Conservation (phyloP, 2,113 vertebrate genomes). For the Leucopsar rothschildi region DNA sequence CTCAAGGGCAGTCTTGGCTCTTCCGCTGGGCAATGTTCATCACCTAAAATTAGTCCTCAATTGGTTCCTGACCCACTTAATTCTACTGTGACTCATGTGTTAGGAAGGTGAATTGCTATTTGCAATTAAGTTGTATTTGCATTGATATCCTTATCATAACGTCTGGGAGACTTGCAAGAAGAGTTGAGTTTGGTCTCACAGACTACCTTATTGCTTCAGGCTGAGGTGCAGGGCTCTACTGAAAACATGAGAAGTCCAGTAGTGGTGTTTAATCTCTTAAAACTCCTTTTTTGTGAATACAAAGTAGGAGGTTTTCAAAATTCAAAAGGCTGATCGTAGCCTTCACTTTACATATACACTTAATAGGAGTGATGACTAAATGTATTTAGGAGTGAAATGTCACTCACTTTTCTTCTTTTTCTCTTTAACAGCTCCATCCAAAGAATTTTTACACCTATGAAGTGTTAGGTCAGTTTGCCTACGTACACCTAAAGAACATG, state of each 20-base stretch:
- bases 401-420: not conserved
- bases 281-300: not conserved
- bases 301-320: not conserved
- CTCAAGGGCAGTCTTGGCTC: not conserved
- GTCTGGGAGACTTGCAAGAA: not conserved
- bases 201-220: not conserved
- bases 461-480: not conserved
- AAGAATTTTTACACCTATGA: not conserved
- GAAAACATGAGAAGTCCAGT: not conserved
- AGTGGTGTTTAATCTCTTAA: not conserved
- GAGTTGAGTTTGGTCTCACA: not conserved
- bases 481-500: not conserved
- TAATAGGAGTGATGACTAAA: not conserved
- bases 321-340: not conserved
- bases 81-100: not conserved
- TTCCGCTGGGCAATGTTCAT: not conserved
- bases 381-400: not conserved
- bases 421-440: not conserved
- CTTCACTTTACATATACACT: rapidly evolving
- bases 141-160: not conserved
- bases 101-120: not conserved
- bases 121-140: not conserved
- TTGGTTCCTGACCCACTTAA: not conserved
- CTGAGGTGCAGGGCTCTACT: not conserved
- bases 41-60: not conserved